These are phyloP conservation scores for Gymnobelideus leadbeateri DNA, from an alignment of 2,113 vertebrate genomes.

Conservation along the genomic window DNA sequence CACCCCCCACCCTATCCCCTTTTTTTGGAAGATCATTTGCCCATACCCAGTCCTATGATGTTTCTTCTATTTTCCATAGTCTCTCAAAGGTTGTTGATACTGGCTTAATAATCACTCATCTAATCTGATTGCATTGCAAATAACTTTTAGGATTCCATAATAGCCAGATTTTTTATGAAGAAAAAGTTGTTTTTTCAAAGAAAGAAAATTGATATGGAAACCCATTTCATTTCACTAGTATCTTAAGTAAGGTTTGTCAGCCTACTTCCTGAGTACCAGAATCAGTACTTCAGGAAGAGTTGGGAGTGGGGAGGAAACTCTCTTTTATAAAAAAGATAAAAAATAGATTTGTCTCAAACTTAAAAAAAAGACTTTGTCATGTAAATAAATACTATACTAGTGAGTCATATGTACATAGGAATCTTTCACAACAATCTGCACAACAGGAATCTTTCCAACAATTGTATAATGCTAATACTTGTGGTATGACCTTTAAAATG, in stretches of 20 bases:
- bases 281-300: not conserved
- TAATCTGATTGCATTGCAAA: not conserved
- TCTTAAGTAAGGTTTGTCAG: not conserved
- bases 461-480: not conserved
- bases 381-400: not conserved
- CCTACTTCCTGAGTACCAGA: not conserved
- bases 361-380: not conserved
- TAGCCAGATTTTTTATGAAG: not conserved
- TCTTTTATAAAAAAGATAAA: not conserved
- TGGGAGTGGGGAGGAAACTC: not conserved
- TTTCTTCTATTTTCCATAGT: conserved; percentile 23
- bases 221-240: not conserved
- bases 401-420: not conserved
- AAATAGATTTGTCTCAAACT: not conserved
- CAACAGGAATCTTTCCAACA: rapidly evolving
- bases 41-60: not conserved
- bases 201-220: conserved; percentile 12
- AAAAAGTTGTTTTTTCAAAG: not conserved
- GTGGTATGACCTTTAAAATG: not conserved
- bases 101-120: not conserved
- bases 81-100: conserved; percentile 1
- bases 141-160: not conserved
- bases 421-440: too few relatives aligned
- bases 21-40: not conserved
- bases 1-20: too few relatives aligned